phyloP scores from a whole-genome alignment of 92 coral and sea anemone genomes.

The Palythoa caribaeorum region DNA sequence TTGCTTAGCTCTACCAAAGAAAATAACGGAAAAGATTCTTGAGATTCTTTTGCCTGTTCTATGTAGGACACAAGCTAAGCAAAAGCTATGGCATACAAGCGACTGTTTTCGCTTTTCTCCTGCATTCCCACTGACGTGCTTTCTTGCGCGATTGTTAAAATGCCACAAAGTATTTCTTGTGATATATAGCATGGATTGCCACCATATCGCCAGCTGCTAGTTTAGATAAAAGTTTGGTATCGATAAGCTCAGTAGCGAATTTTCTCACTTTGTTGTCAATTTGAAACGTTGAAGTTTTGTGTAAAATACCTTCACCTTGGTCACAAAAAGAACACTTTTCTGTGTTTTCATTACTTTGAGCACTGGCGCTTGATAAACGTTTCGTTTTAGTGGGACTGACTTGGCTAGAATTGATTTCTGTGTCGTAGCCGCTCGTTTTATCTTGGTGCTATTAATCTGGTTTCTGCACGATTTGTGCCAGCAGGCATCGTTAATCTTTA shows the following conservation, averaged over 20 bases:
- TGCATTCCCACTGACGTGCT: neutral
- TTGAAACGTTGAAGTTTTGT: too few species aligned
- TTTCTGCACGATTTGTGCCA: too few species aligned
- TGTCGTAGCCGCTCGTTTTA: too few species aligned
- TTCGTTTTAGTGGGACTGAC: too few species aligned
- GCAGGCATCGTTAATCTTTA: too few species aligned
- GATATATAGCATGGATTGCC: constrained; percentile 69
- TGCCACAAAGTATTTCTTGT: constrained; percentile 55
- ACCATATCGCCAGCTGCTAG: constrained; percentile 65
- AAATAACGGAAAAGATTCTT: constrained; percentile 25
- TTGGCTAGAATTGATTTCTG: too few species aligned
- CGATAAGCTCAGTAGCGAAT: neutral
- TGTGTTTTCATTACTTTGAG: too few species aligned
- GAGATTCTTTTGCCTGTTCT: constrained; percentile 23
- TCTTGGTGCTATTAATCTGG: too few species aligned
- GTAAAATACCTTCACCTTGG: too few species aligned
- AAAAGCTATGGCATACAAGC: constrained; percentile 36
- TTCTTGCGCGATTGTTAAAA: constrained; percentile 64
- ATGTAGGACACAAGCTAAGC: constrained; percentile 37
- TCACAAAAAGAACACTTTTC: too few species aligned
- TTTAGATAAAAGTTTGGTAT: constrained; percentile 23
- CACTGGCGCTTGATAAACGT: too few species aligned
- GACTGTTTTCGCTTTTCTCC: constrained; percentile 21
- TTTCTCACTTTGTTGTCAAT: constrained; percentile 5
- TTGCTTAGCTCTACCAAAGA: constrained; percentile 36